Base-by-base conservation (phyloP, 2,113 vertebrate genomes). In the Struthio camelus region DNA sequence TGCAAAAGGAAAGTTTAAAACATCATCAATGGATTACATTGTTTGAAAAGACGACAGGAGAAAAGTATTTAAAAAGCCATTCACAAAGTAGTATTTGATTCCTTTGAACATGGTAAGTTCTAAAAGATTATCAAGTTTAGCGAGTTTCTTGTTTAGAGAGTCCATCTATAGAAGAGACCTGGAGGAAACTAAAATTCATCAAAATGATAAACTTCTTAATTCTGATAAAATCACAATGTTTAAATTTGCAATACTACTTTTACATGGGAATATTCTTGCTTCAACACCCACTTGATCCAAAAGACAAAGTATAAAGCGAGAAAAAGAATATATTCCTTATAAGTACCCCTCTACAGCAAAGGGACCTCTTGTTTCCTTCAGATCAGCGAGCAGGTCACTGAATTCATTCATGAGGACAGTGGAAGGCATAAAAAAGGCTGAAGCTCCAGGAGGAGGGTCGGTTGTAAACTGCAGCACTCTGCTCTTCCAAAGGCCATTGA, bases 81-180 rank as follows among this genome's bases (percentile, higher is more conserved):
- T 65, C 15, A 64, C 11, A 72, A 67, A 88, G 46, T 18, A 85
- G 36, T 12, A 58, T 46, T 22, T 16, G 9, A 27, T 61, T 15
- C 11, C 61, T 87, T 17, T 56, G 10, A 48, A 40, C 10, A 34
- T 17, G 1, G 30, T 36, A 87, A 85, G 32, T 65, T 69, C 24
- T 40, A 32, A 59, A 15, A 53, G 1, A 17, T 14, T 30, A 81
- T 12, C 7, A 51, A 53, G 42, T 61, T 71, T 23, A 64, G 44
- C 2, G 2, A 0, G 0, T 28, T 67, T 61, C 51, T 80, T 65
- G 12, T 8, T 69, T 62, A 66, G 25, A 1, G 27, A 86, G 44
- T 46, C 28, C 53, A 59, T 24, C n/a, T 46, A 11, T 34, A 20
- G 36, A 88, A 80, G 27, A 27, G 88, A 59, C 15, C 12, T 76